phyloP scores from a whole-genome alignment of 2,113 vertebrate species.

The Stegostoma tigrinum region DNA sequence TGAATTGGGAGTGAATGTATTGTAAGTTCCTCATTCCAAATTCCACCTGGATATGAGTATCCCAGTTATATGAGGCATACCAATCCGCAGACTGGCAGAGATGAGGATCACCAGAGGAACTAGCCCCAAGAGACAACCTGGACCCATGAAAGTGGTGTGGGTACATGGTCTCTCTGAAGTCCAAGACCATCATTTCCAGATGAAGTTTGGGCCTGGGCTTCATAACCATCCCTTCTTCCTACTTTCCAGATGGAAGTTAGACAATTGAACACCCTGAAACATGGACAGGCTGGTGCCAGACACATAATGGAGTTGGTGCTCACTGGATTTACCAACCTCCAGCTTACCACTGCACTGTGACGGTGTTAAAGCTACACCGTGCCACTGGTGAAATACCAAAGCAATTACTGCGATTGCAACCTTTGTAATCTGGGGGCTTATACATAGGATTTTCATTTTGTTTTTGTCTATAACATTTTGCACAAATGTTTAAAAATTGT shows the following conservation, averaged over 20 bases:
- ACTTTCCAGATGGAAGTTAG: background rate
- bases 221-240: background rate
- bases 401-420: background rate
- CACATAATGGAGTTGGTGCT: background rate
- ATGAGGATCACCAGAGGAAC: background rate
- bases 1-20: background rate
- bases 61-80: background rate
- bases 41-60: background rate
- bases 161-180: background rate
- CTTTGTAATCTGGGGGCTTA: no score
- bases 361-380: background rate
- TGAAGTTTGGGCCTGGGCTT: background rate
- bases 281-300: background rate
- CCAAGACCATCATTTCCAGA: background rate
- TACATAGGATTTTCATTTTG: background rate
- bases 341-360: background rate
- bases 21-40: background rate
- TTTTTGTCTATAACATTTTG: background rate
- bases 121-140: background rate
- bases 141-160: background rate
- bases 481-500: background rate
- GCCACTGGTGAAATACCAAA: background rate
- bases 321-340: background rate
- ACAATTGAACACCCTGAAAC: background rate
- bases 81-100: background rate